These are phyloP conservation scores for Sesamia nonagrioides DNA, from an alignment of 1,140 invertebrate species.

Conservation along the genomic window DNA sequence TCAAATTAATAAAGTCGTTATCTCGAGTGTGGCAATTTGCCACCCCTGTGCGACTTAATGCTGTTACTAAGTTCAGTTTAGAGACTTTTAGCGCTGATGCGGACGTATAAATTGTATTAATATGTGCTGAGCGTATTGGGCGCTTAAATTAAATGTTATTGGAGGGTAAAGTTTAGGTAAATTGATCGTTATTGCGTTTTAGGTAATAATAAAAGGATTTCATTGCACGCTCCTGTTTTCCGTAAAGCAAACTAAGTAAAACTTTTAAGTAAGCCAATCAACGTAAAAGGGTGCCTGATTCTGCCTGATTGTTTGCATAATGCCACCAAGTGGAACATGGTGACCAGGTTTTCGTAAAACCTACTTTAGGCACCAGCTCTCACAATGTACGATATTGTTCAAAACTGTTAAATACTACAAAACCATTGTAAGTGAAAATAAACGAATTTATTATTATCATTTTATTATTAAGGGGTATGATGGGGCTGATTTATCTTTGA, in stretches of 20 bases:
- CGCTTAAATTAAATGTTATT: slow-evolving; percentile 21
- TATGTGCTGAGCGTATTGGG: slow-evolving; percentile 24
- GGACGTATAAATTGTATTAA: slow-evolving; percentile 32
- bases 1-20: slow-evolving; percentile 81
- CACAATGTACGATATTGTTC: too few species aligned
- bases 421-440: too few species aligned
- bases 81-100: slow-evolving; percentile 43
- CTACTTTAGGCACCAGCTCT: too few species aligned
- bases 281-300: too few species aligned
- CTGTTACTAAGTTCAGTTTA: slow-evolving; percentile 56
- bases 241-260: not conserved
- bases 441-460: too few species aligned
- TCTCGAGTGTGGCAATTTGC: slow-evolving; percentile 70
- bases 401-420: too few species aligned
- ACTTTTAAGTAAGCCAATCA: not conserved
- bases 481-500: too few species aligned
- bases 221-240: not conserved
- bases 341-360: too few species aligned
- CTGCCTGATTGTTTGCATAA: too few species aligned
- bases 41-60: slow-evolving; percentile 56
- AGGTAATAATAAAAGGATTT: not conserved
- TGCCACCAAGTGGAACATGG: too few species aligned
- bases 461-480: too few species aligned
- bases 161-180: not conserved
- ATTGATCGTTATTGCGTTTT: slow-evolving; percentile 32